These are phyloP conservation scores for Therioaphis trifolii DNA, from an alignment of 2,888 invertebrate genomes.

Conservation along the genomic window DNA sequence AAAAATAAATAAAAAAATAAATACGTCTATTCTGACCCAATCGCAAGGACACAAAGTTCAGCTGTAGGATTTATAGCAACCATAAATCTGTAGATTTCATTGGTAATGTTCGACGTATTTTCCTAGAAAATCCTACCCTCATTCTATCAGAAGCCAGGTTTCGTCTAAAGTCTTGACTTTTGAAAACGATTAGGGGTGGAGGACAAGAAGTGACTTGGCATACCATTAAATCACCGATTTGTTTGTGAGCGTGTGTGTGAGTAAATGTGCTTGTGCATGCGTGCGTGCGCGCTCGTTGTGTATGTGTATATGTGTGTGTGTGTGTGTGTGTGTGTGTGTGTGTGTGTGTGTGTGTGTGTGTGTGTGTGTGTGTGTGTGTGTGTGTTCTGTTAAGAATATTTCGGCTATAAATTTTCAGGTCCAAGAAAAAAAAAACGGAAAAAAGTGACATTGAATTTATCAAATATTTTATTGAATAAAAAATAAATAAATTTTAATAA, in stretches of 20 bases:
- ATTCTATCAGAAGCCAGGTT: constrained; percentile 40
- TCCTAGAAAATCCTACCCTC: constrained; percentile 53
- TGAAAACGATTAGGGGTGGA: constrained; percentile 47
- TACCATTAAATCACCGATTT: constrained; percentile 59
- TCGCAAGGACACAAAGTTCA: constrained; percentile 43
- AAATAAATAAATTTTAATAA: not conserved
- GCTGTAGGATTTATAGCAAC: constrained; percentile 33
- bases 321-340: too few species aligned
- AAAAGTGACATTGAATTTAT: constrained; percentile 31
- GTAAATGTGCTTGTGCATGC: too few species aligned
- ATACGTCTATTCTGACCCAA: not conserved
- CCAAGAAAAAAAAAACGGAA: constrained; percentile 2
- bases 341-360: too few species aligned
- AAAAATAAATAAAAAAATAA: constrained; percentile 22
- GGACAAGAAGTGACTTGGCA: constrained; percentile 33
- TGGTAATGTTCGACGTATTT: constrained; percentile 55
- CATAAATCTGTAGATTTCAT: constrained; percentile 47
- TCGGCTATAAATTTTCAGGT: constrained; percentile 46
- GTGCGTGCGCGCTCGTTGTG: too few species aligned
- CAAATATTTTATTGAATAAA: constrained; percentile 23
- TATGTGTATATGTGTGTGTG: too few species aligned
- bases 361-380: not conserved
- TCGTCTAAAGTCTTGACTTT: constrained; percentile 49
- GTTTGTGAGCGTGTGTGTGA: too few species aligned
- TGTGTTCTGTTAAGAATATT: constrained; percentile 47